Conservation (phyloP, 2,113 vertebrate species). For the Regulus satrapa region DNA sequence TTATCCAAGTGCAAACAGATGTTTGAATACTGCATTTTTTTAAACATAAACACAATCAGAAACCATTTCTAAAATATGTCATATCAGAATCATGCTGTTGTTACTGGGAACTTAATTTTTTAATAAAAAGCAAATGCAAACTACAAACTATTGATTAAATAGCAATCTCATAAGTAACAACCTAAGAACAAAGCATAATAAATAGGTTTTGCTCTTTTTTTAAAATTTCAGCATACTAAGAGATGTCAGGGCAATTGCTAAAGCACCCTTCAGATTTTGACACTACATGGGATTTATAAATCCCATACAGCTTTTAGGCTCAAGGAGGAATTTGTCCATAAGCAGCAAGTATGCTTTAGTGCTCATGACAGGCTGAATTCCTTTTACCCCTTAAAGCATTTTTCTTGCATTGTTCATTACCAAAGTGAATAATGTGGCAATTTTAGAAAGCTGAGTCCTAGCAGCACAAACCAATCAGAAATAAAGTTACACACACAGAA, state of each 20-base stretch:
- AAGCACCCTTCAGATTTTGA: not conserved
- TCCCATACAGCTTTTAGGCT: not conserved
- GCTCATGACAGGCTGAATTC: not conserved
- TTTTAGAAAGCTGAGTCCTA: not conserved
- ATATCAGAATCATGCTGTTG: not conserved
- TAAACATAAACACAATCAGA: not conserved
- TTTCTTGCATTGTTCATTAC: constrained; percentile 1
- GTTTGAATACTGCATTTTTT: not conserved
- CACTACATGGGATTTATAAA: not conserved
- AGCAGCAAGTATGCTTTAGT: not conserved
- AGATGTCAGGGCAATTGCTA: not conserved
- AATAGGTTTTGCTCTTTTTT: too few species aligned
- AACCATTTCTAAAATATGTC: not conserved
- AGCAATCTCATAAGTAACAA: not conserved
- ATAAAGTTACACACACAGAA: not conserved
- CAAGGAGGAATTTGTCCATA: not conserved
- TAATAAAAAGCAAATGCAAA: constrained; percentile 4
- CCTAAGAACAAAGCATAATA: too few species aligned
- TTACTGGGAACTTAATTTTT: not conserved
- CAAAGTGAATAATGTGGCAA: not conserved
- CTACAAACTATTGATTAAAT: not conserved
- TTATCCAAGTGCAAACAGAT: constrained; percentile 15
- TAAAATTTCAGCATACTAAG: not conserved
- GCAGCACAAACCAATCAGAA: not conserved
- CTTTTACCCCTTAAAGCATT: not conserved